Percentiles rank a stretch among this genome's conserved stretches.
Evolutionary conservation across 2,113 vertebrate species (phyloP).

Genomic region (Phyllopteryx taeniolatus): DNA sequence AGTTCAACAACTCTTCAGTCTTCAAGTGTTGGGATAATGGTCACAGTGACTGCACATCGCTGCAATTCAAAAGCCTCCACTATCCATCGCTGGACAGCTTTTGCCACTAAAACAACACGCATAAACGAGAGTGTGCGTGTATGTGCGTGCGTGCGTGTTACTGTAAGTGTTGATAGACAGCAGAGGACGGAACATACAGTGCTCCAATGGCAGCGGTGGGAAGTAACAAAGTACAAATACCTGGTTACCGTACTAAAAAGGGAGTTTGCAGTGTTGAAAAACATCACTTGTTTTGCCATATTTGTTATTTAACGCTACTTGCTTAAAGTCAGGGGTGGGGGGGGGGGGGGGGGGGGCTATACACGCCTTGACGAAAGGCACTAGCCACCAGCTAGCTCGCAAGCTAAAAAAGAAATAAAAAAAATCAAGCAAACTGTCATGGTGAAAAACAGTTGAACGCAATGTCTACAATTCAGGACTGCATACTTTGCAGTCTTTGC

Average conservation of each 20-base stretch:
- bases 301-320: no score
- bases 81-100: constrained; percentile 57
- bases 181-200: constrained; percentile 49
- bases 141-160: constrained; percentile 34
- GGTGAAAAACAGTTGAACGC: no score
- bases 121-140: constrained; percentile 37
- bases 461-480: no score
- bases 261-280: not conserved
- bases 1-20: constrained; percentile 71
- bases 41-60: constrained; percentile 59
- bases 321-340: no score
- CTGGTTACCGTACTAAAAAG: not conserved
- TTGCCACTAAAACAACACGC: constrained; percentile 58
- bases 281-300: no score
- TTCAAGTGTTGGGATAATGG: constrained; percentile 72
- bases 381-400: no score
- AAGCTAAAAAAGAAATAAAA: no score
- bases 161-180: constrained; percentile 55
- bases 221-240: not conserved
- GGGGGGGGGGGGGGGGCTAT: no score
- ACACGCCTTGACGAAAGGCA: no score
- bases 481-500: no score
- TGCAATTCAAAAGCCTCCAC: constrained; percentile 64
- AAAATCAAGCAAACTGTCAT: no score
- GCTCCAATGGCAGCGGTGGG: constrained; percentile 25